phyloP scores from a whole-genome alignment of 2,113 vertebrate species.

The Poecile atricapillus region DNA sequence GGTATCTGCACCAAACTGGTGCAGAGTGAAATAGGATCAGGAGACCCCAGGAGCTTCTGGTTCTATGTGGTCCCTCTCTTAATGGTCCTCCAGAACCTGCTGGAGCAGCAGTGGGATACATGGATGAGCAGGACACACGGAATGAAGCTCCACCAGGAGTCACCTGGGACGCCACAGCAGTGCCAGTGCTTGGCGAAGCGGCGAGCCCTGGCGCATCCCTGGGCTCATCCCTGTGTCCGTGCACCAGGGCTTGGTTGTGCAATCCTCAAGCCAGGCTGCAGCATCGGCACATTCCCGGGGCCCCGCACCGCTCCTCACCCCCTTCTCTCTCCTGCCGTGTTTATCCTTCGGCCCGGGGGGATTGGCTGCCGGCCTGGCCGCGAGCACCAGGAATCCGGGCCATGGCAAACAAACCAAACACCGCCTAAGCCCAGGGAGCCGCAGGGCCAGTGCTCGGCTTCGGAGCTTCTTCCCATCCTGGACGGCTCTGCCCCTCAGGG shows the following conservation, averaged over 20 bases:
- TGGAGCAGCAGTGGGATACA: not conserved
- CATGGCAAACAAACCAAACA: slow-evolving; percentile 41
- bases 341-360: slow-evolving; percentile 28
- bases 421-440: not conserved
- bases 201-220: not conserved
- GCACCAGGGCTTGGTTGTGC: slow-evolving; percentile 24
- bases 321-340: slow-evolving; percentile 28
- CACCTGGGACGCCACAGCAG: not conserved
- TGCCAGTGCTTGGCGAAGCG: fast-evolving
- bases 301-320: slow-evolving; percentile 6
- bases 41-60: not conserved
- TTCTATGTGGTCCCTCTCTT: not conserved
- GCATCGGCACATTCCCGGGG: slow-evolving; percentile 14
- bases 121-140: fast-evolving
- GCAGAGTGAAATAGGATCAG: too few relatives aligned
- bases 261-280: slow-evolving; percentile 32
- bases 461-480: not conserved
- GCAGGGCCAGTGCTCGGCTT: not conserved
- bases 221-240: not conserved
- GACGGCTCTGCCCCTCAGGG: not conserved
- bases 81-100: fast-evolving
- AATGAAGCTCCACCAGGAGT: not conserved
- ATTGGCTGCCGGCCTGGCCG: slow-evolving; percentile 51
- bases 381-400: slow-evolving; percentile 9
- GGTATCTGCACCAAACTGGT: fast-evolving